Evolutionary conservation across 2,113 vertebrate species (phyloP), one percentile per base, ranked within the genome.

Genomic region (Cairina moschata): DNA sequence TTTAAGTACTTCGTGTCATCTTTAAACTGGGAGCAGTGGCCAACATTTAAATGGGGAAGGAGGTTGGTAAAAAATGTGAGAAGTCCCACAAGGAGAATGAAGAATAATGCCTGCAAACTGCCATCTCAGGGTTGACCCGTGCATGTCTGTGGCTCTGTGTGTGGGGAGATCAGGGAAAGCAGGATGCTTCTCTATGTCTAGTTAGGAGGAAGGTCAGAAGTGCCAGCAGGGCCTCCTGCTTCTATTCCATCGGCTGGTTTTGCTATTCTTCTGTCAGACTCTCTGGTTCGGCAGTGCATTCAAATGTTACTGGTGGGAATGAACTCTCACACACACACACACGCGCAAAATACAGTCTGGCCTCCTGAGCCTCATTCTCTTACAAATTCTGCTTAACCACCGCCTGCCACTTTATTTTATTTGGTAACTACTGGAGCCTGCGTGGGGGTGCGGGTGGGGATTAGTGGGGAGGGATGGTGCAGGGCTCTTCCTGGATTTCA

Each of bases 261-360:
- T 79, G 40, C 31, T 82, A 2, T 73, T 78, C 21, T 17, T 76
- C 32, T 73, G 4, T 34, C 50, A 29, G 8, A 17, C 40, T 66
- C 56, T 23, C 6, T 58, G 20, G 32, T 14, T 22, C n/a, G 29
- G 42, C 29, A 22, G 13, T 17, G 32, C 22, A 46, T 66, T 83
- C 55, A 83, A 16, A 73, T 34, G 67, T 52, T 81, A 42, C 54
- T 83, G 44, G 56, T 82, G 62, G n/a, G 34, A 80, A 69, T 65
- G 32, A 90, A 76, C 44, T 29, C 50, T 32, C 5, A 40, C 8
- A 9, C 32, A 58, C 3, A 38, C 21, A 13, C 1, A 1, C 17
- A 42, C 8, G 20, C 7, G 13, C 15, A 72, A 52, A 5, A 4
- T 13, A 18, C 0, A n/a, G 3, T 1, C 6, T 52, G 34, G 40